Base-by-base conservation (phyloP, 2,113 vertebrate genomes). In the Perccottus glenii region DNA sequence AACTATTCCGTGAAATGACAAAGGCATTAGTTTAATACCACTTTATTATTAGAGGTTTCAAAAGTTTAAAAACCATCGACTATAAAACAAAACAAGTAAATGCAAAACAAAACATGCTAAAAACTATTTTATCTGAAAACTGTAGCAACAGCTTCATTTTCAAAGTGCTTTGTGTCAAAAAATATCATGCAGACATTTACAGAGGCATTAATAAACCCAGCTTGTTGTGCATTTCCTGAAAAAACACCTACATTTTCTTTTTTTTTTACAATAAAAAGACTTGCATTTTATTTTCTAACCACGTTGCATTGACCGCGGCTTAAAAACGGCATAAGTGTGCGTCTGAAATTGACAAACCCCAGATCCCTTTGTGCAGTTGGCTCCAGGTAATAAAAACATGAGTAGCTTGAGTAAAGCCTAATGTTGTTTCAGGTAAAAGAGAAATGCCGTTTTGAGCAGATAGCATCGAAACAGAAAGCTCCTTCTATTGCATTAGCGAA, bases 351-450 rank as follows among this genome's bases (percentile, higher is more conserved):
- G 10, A 12, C 27, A 15, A 32, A 4, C 7, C 35, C 11, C 15
- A 55, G 52, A 55, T 14, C 33, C 4, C 7, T 55, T 36, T 55
- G 5, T 44, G 16, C 58, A 73, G 19, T 66, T 11, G 56, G 56
- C 75, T 67, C 71, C 64, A 78, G 78, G 83, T 83, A 58, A 80
- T 74, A 61, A 71, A 66, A 70, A 85, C 73, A 47, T 70, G 78
- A 84, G 73, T 67, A 60, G 81, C 73, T 85, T 71, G 82, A 88
- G 87, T 87, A 75, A 68, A 74, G 70, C 67, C 67, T 92, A 90
- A 90, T 86, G 84, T 70, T 64, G 86, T 89, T 92, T 86, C 84
- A 89, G 86, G 84, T 85, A 80, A 67, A 79, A 64, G 52, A 14
- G 19, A 87, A 84, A 81, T 83, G 85, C 84, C 86, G 78, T 73